Percentiles rank a stretch among this genome's conserved stretches.
Conservation (phyloP, 1,140 invertebrate genomes). For the Philopotamus ludificatus region DNA sequence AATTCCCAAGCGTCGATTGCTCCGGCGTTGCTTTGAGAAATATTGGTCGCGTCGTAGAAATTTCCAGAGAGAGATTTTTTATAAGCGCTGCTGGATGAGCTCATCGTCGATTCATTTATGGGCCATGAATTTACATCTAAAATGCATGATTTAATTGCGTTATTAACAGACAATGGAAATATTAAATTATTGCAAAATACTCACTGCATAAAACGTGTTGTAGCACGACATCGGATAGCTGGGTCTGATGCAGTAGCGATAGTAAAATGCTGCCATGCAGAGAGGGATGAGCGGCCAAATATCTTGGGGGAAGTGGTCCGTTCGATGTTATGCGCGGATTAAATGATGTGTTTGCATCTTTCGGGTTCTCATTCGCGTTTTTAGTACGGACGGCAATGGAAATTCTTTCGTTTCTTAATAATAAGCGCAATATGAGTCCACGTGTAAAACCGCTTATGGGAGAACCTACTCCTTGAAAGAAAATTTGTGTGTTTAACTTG, state of each 20-base stretch:
- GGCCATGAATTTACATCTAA: constrained; percentile 27
- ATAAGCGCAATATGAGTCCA: constrained; percentile 77
- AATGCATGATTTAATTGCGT: not conserved
- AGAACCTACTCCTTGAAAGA: constrained; percentile 44
- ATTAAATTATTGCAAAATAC: constrained; percentile 16
- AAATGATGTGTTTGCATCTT: constrained; percentile 47
- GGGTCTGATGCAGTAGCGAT: constrained; percentile 71
- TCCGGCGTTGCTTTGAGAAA: constrained; percentile 42
- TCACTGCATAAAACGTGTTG: constrained; percentile 54
- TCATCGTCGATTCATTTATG: not conserved
- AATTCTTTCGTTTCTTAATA: constrained; percentile 83
- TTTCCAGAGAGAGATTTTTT: not conserved
- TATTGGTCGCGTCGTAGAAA: constrained; percentile 13
- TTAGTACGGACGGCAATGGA: constrained; percentile 68
- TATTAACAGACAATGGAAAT: not conserved
- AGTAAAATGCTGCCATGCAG: constrained; percentile 63
- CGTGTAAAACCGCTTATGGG: constrained; percentile 82
- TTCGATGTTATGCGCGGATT: constrained; percentile 46
- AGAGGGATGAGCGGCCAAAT: constrained; percentile 45
- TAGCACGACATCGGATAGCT: constrained; percentile 55
- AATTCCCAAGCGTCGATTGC: constrained; percentile 58
- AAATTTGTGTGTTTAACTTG: no score
- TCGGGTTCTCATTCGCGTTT: constrained; percentile 44
- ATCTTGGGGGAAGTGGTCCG: constrained; percentile 47
- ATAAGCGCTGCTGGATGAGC: not conserved